These are phyloP conservation scores for Linnaemya tessellans DNA, from an alignment of 2,888 invertebrate species.

Conservation along the genomic window DNA sequence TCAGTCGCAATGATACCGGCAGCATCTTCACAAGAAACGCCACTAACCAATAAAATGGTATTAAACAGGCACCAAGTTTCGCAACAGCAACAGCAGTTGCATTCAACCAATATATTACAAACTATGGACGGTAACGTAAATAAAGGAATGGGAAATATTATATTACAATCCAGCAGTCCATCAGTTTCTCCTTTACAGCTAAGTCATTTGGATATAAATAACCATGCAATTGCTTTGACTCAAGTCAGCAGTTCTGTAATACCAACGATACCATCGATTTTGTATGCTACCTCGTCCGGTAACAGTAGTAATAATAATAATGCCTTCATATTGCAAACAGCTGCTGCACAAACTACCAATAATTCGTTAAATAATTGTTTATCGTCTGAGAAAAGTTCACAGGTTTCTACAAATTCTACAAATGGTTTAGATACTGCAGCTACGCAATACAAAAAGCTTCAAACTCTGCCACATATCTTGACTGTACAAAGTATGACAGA, in stretches of 20 bases:
- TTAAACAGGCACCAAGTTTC: slow-evolving; percentile 63
- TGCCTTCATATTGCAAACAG: slow-evolving; percentile 77
- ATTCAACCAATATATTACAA: slow-evolving; percentile 76
- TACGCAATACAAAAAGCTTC: slow-evolving; percentile 76
- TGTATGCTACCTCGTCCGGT: slow-evolving; percentile 73
- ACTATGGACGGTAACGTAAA: slow-evolving; percentile 74
- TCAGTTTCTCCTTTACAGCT: slow-evolving; percentile 60
- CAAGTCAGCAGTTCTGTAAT: slow-evolving; percentile 61
- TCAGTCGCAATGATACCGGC: slow-evolving; percentile 56
- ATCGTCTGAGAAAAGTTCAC: slow-evolving; percentile 70
- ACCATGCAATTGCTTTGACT: slow-evolving; percentile 62
- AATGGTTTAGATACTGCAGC: slow-evolving; percentile 42
- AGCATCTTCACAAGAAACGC: slow-evolving; percentile 32
- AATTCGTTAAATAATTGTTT: slow-evolving; percentile 27
- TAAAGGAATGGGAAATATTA: slow-evolving; percentile 48
- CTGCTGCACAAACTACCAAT: slow-evolving; percentile 29
- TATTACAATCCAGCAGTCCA: slow-evolving; percentile 44
- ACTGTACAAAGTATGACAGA: slow-evolving; percentile 77
- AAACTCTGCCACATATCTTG: slow-evolving; percentile 77
- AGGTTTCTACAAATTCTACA: slow-evolving; percentile 58
- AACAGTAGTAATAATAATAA: slow-evolving; percentile 65
- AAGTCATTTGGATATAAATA: slow-evolving; percentile 68
- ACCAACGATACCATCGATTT: slow-evolving; percentile 67
- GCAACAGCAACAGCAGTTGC: slow-evolving; percentile 72
- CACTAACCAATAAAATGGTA: slow-evolving; percentile 3